Conservation (phyloP, 2,113 vertebrate genomes). For the Sturnira hondurensis region DNA sequence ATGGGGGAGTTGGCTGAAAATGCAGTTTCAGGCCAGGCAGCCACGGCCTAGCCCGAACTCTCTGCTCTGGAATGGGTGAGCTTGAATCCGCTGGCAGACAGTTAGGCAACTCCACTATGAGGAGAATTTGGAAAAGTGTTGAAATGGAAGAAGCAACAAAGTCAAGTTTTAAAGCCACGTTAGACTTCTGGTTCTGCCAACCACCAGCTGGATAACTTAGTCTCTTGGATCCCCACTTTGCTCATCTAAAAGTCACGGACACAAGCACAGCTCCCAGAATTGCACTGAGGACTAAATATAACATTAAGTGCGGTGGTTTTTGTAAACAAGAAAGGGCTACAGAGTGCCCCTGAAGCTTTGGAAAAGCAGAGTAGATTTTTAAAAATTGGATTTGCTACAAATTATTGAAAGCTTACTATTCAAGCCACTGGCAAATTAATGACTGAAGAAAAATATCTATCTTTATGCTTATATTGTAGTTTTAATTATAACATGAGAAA, state of each 20-base stretch:
- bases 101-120: neutral
- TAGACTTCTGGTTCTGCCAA: conserved; percentile 5
- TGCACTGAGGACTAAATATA: neutral
- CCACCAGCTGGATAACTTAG: neutral
- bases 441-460: neutral
- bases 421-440: conserved; percentile 10
- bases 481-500: conserved; percentile 36
- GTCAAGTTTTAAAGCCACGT: neutral
- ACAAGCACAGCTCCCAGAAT: neutral
- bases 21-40: neutral
- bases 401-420: neutral
- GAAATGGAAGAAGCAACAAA: neutral
- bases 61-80: neutral
- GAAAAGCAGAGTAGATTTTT: neutral
- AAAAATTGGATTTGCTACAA: neutral
- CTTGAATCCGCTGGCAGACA: neutral
- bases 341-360: neutral
- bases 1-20: neutral
- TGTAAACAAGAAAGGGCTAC: neutral
- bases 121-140: neutral
- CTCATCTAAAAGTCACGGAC: conserved; percentile 13
- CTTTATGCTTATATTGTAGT: conserved; percentile 8
- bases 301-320: neutral
- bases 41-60: neutral
- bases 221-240: conserved; percentile 9